Evolutionary conservation across 1,140 invertebrate genomes (phyloP), one percentile per base, ranked within the genome.

Genomic region (Phymastichus coffea): DNA sequence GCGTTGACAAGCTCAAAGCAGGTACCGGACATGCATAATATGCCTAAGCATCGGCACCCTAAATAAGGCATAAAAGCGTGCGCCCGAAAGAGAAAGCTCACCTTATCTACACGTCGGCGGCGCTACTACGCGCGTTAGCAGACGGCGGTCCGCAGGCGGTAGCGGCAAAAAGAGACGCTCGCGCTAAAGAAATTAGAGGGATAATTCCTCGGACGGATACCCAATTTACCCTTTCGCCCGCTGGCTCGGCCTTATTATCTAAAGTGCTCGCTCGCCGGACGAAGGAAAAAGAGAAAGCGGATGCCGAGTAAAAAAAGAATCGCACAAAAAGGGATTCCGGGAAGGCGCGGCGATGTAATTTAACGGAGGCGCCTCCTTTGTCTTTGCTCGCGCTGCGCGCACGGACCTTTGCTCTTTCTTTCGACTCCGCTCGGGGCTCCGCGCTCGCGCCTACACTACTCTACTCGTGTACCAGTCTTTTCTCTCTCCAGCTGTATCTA

Each of bases 201-300:
- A 79, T 79, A 79, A 80, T 80, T 80, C 74, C 75, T 78, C 65
- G 74, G 75, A 77, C 75, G 76, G 78, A 79, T 78, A 79, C 73
- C 76, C 72, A 78, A 79, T 79, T 80, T 80, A 79, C 72, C 76
- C 76, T 74, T 78, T 79, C 72, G 69, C 69, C 57, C 63, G 65
- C 64, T 69, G 66, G 70, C 69, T 72, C 77, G 71, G 75, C 71
- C 77, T 80, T 80, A 80, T 78, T 80, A 80, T 80, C 78, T 80
- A 79, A 80, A 80, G 78, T 80, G 77, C 76, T 78, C 69, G 67
- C 60, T 62, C 64, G 70, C 64, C 65, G 67, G 68, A 65, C 63
- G 57, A 66, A 63, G 67, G 66, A 64, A 66, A 61, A 56, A 26
- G 38, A 19, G 23, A 37, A 57, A 48, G 25, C 30, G 41, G 17